Conservation (phyloP, 1,140 invertebrate genomes). For the Samia ricini region DNA sequence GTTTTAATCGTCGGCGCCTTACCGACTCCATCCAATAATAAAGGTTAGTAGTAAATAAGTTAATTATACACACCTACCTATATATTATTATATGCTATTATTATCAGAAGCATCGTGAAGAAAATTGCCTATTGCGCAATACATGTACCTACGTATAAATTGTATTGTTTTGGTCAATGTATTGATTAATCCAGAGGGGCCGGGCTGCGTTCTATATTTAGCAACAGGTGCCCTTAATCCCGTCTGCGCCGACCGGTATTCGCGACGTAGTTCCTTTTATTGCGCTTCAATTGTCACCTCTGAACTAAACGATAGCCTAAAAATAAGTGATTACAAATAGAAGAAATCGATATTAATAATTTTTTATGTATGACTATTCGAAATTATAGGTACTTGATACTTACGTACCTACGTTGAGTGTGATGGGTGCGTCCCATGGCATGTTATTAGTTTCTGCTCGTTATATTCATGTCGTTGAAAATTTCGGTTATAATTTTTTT, state of each 20-base stretch:
- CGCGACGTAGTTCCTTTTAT: slow-evolving; percentile 43
- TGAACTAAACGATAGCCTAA: slow-evolving; percentile 23
- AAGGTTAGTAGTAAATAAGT: no score
- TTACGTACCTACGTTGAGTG: no score
- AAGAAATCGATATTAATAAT: neutral
- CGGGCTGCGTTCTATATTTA: slow-evolving; percentile 62
- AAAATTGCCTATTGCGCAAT: neutral
- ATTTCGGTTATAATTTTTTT: no score
- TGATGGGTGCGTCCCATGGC: no score
- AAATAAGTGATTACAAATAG: slow-evolving; percentile 16
- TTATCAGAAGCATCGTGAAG: neutral
- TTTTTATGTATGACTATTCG: neutral
- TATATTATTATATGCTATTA: neutral
- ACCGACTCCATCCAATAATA: slow-evolving; percentile 55
- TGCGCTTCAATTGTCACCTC: slow-evolving; percentile 45
- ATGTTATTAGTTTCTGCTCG: no score
- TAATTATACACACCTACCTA: no score
- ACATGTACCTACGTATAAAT: neutral
- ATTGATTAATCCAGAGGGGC: slow-evolving; percentile 50
- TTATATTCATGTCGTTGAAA: no score
- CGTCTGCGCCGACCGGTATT: slow-evolving; percentile 36
- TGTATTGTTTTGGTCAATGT: slow-evolving; percentile 42
- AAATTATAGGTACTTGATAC: no score
- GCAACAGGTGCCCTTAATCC: slow-evolving; percentile 65
- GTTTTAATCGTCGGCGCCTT: slow-evolving; percentile 46